A percentile compares a stretch with the other conserved stretches of the same genome.
These are phyloP conservation scores for Labeo catla DNA, from an alignment of 2,113 vertebrate species.

Conservation along the genomic window DNA sequence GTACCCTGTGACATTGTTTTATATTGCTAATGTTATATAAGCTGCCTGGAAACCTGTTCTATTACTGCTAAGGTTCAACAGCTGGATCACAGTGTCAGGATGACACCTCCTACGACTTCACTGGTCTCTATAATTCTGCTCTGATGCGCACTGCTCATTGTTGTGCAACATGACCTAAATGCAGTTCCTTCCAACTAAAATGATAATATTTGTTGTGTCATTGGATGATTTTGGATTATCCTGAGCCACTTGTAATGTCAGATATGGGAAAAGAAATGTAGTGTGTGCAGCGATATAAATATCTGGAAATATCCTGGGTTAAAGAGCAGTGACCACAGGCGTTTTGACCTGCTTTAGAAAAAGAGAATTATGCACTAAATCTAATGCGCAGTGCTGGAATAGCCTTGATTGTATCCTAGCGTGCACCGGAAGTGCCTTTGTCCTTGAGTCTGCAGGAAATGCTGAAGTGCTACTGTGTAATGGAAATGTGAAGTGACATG, in stretches of 20 bases:
- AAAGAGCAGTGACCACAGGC: neutral
- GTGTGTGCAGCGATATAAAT: neutral
- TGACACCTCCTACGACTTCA: neutral
- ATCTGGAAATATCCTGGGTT: neutral
- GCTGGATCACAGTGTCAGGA: slow-evolving; percentile 12
- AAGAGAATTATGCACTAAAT: neutral
- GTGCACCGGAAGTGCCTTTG: neutral
- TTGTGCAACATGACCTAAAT: slow-evolving; percentile 22
- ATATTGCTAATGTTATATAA: neutral
- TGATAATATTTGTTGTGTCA: neutral
- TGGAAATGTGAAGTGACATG: slow-evolving; percentile 20
- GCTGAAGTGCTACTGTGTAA: neutral
- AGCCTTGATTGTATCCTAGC: neutral
- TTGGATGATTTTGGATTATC: neutral
- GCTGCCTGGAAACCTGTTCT: neutral
- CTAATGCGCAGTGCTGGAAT: neutral
- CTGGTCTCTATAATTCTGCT: neutral
- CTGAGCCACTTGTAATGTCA: neutral
- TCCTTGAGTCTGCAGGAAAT: neutral
- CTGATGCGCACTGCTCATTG: neutral
- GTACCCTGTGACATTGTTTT: neutral
- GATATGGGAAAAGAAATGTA: neutral
- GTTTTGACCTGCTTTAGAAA: neutral
- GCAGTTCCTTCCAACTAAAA: neutral
- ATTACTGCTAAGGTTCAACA: neutral